These are phyloP conservation scores for Lethrus apterus DNA, from an alignment of 1,140 invertebrate genomes.

Conservation along the genomic window DNA sequence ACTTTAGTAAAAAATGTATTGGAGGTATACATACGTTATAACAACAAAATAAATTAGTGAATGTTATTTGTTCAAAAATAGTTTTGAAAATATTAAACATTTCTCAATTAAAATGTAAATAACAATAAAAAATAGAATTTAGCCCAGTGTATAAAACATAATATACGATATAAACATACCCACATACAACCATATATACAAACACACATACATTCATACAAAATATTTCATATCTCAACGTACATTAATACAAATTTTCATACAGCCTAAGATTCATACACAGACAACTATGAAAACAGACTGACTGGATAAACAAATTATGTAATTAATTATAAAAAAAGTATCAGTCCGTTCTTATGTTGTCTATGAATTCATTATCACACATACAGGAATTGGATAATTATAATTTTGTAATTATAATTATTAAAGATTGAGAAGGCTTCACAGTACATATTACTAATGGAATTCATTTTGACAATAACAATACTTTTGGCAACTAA, in stretches of 20 bases:
- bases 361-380: constrained; percentile 30
- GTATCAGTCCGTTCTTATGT: not conserved
- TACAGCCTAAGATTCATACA: constrained; percentile 26
- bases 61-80: too few species aligned
- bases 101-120: not conserved
- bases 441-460: constrained; percentile 33
- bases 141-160: constrained; percentile 7
- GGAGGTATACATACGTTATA: too few species aligned
- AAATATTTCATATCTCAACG: too few species aligned
- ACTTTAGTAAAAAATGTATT: too few species aligned
- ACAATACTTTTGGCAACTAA: constrained; percentile 36
- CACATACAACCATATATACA: constrained; percentile 9
- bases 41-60: too few species aligned
- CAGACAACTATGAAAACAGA: constrained; percentile 10
- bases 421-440: constrained; percentile 41
- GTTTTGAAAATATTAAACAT: not conserved
- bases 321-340: constrained; percentile 5
- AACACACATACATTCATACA: constrained; percentile 21
- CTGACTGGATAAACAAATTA: constrained; percentile 4
- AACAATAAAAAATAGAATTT: constrained; percentile 10
- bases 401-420: constrained; percentile 39
- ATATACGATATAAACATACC: not conserved
- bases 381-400: constrained; percentile 40
- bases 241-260: too few species aligned
- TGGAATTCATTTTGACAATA: constrained; percentile 33